Conservation (phyloP, 2,888 invertebrate genomes). For the Bibio marci region DNA sequence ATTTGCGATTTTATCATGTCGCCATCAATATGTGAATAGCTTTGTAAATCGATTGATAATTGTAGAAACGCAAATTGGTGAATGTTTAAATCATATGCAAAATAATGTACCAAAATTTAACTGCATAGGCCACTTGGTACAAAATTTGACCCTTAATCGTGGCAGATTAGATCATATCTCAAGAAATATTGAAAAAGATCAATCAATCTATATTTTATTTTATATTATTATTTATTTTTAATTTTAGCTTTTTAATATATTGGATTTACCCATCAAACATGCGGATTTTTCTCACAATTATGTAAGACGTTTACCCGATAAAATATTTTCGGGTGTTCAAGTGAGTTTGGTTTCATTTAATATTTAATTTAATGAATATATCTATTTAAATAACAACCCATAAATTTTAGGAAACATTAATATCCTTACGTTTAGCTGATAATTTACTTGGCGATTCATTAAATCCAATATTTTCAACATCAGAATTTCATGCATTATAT, state of each 20-base stretch:
- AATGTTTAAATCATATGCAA: no score
- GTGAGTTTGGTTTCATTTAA: conserved; percentile 8
- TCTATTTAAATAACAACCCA: background rate
- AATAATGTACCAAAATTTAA: no score
- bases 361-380: background rate
- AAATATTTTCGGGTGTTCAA: conserved; percentile 47
- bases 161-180: no score
- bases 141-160: no score
- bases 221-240: background rate
- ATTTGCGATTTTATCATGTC: no score
- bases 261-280: conserved; percentile 46
- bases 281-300: conserved; percentile 73
- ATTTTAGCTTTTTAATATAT: conserved; percentile 9
- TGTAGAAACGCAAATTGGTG: no score
- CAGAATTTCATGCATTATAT: conserved; percentile 61
- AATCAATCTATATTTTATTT: no score
- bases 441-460: conserved; percentile 79
- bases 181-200: no score
- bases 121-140: no score
- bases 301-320: conserved; percentile 59
- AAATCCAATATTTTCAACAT: conserved; percentile 78
- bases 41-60: no score
- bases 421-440: conserved; percentile 52
- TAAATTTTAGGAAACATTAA: conserved; percentile 35
- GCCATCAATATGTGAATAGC: no score